Evolutionary conservation across 2,797 vertebrate species (phyloP).

Genomic region (Poecilia velifera): DNA sequence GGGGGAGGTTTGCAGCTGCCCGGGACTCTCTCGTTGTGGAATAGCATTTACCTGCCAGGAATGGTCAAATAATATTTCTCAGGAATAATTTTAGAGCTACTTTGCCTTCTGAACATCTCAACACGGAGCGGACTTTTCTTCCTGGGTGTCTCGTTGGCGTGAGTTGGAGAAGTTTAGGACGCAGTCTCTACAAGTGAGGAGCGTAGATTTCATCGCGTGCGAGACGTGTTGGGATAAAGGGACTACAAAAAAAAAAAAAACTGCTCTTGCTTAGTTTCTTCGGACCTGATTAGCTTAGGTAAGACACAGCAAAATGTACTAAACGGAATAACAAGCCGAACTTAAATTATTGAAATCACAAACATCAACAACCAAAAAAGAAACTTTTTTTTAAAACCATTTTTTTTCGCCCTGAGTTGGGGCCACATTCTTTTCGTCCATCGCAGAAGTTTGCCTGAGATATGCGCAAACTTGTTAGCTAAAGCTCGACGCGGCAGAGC

Average conservation of each 20-base stretch:
- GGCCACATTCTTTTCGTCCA: constrained; percentile 4
- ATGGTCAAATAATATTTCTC: constrained; percentile 26
- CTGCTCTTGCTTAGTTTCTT: constrained; percentile 18
- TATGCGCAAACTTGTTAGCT: constrained; percentile 48
- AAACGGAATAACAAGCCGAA: neutral
- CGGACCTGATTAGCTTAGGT: constrained; percentile 12
- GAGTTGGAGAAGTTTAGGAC: constrained; percentile 53
- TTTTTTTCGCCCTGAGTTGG: neutral
- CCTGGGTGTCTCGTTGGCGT: neutral
- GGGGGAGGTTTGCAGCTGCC: constrained; percentile 67
- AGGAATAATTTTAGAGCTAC: neutral
- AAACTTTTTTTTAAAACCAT: neutral
- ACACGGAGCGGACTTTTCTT: neutral
- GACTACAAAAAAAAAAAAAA: constrained; percentile 27
- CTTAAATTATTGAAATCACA: neutral
- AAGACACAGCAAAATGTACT: neutral
- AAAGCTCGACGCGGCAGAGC: constrained; percentile 24
- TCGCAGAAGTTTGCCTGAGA: constrained; percentile 49
- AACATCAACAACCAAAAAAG: neutral
- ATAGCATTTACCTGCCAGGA: constrained; percentile 50
- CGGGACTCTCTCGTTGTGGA: constrained; percentile 65
- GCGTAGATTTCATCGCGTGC: constrained; percentile 52
- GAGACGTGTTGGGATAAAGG: constrained; percentile 64
- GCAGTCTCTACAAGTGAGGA: constrained; percentile 42
- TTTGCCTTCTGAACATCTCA: neutral